Percentiles rank a stretch among this genome's conserved stretches.
These are phyloP conservation scores for Neostethus bicornis DNA, from an alignment of 2,797 vertebrate genomes.

Conservation along the genomic window DNA sequence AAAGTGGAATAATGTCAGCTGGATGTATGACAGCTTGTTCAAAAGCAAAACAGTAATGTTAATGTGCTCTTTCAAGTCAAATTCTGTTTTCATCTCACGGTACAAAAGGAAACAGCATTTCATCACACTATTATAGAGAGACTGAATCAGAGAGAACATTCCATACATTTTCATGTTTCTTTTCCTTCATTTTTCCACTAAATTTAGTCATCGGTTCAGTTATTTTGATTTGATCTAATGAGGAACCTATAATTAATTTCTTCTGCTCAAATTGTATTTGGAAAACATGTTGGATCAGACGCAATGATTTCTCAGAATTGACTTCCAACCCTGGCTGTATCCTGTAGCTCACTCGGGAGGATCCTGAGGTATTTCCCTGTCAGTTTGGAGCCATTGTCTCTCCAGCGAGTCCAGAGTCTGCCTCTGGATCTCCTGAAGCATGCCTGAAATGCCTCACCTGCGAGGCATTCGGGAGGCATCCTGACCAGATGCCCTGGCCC, in stretches of 20 bases:
- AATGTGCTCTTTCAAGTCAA: not conserved
- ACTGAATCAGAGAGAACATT: not conserved
- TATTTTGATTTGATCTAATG: not conserved
- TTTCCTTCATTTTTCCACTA: not conserved
- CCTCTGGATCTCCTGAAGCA: too few species aligned
- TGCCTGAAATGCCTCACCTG: too few species aligned
- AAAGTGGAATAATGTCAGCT: not conserved
- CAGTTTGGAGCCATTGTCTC: too few species aligned
- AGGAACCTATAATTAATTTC: too few species aligned
- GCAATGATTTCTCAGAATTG: too few species aligned
- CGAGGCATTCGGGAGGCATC: too few species aligned
- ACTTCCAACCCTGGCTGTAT: too few species aligned
- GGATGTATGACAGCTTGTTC: not conserved
- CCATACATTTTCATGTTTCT: not conserved
- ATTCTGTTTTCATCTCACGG: slow-evolving; percentile 8
- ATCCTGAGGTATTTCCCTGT: too few species aligned
- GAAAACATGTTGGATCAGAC: not conserved
- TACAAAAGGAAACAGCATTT: not conserved
- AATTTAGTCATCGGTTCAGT: not conserved
- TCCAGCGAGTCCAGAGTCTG: too few species aligned
- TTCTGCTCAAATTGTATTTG: not conserved
- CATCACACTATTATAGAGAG: not conserved
- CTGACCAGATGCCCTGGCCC: too few species aligned
- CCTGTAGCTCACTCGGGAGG: too few species aligned
- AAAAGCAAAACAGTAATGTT: not conserved